Evolutionary conservation across 2,797 vertebrate genomes (phyloP).

Genomic region (Nyctibius grandis): DNA sequence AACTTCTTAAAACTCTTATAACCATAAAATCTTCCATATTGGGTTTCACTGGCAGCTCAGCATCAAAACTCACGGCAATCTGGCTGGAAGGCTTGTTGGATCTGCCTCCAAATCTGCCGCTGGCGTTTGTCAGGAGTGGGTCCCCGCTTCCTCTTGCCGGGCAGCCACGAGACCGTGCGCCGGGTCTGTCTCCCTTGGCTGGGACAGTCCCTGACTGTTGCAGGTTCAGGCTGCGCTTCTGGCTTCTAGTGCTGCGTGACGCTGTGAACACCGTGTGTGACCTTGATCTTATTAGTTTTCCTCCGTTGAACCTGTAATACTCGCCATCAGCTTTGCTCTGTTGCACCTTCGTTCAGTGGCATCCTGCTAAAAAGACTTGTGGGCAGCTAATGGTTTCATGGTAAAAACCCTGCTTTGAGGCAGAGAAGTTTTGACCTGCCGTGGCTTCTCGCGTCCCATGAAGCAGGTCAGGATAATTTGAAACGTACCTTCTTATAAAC

Average conservation of each 20-base stretch:
- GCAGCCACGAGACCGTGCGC: rapidly evolving
- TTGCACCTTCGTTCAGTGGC: not conserved
- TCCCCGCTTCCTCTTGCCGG: not conserved
- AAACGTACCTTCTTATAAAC: not conserved
- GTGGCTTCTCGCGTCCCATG: not conserved
- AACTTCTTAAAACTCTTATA: not conserved
- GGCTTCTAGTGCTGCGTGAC: not conserved
- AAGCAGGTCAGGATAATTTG: not conserved
- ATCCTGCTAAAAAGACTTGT: not conserved
- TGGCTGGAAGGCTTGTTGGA: not conserved
- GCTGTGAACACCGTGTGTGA: rapidly evolving
- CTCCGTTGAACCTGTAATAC: not conserved
- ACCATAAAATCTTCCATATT: not conserved
- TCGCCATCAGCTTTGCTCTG: not conserved
- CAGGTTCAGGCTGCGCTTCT: not conserved
- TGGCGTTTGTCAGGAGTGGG: not conserved
- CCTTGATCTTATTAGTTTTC: not conserved
- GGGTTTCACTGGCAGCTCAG: not conserved
- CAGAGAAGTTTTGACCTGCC: not conserved
- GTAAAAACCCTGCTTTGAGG: not conserved
- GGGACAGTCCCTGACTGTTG: not conserved
- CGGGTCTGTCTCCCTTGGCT: rapidly evolving
- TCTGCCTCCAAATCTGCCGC: not conserved
- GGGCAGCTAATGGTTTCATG: not conserved
- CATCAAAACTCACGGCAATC: not conserved